Percentiles rank a stretch among this genome's conserved stretches.
These are phyloP conservation scores for Seira ritae DNA, from an alignment of 2,888 invertebrate species.

Conservation along the genomic window DNA sequence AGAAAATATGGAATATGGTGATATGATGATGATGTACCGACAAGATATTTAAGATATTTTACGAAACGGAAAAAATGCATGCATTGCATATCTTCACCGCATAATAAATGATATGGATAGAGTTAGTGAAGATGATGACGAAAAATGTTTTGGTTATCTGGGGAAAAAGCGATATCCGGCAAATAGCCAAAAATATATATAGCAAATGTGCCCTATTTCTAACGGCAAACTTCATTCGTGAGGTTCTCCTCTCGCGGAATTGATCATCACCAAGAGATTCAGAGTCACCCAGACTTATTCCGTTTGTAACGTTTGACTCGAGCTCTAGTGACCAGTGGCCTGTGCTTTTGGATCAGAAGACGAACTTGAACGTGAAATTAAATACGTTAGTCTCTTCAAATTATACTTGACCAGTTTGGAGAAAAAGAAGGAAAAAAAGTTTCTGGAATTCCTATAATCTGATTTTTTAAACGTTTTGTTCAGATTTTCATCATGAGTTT, in stretches of 20 bases:
- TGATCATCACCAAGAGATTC: neutral
- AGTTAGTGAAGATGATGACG: neutral
- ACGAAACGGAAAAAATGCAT: neutral
- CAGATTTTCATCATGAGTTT: conserved; percentile 63
- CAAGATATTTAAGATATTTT: conserved; percentile 4
- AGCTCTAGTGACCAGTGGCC: neutral
- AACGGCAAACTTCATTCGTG: conserved; percentile 44
- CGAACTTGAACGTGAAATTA: neutral
- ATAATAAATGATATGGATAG: conserved; percentile 7
- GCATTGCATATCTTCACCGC: neutral
- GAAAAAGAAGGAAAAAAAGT: too few species aligned
- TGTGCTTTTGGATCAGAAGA: neutral
- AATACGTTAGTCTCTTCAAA: too few species aligned
- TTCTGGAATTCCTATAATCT: too few species aligned
- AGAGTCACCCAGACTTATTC: neutral
- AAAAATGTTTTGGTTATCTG: conserved; percentile 11
- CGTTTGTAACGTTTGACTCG: neutral
- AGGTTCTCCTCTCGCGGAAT: conserved; percentile 47
- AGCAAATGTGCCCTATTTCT: conserved; percentile 61
- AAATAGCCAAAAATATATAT: conserved; percentile 64
- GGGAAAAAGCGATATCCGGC: conserved; percentile 56
- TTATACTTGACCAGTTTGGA: too few species aligned
- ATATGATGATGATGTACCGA: neutral
- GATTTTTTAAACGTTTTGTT: neutral
- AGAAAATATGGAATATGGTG: neutral